These are phyloP conservation scores for Dromiciops gliroides DNA, from an alignment of 2,113 vertebrate genomes.

Conservation along the genomic window DNA sequence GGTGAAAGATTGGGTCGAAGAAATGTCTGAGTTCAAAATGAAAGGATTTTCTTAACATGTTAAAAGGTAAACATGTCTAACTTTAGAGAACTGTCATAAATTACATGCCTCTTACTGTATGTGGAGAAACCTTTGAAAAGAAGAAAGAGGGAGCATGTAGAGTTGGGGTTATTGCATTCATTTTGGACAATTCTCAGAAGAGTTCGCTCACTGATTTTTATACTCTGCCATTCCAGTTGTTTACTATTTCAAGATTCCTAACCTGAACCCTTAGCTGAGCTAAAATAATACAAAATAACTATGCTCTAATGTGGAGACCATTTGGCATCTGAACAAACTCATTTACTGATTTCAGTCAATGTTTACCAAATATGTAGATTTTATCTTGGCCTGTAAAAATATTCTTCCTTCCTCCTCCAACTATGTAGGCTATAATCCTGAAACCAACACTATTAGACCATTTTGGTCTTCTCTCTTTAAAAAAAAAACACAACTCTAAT, in stretches of 20 bases:
- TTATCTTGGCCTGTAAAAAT: not conserved
- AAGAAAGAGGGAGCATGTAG: not conserved
- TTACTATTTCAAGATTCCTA: not conserved
- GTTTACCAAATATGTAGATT: not conserved
- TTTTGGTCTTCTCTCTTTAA: not conserved
- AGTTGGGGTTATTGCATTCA: not conserved
- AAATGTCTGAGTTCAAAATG: constrained; percentile 60
- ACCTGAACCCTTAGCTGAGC: not conserved
- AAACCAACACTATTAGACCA: not conserved
- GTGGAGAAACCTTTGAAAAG: constrained; percentile 59
- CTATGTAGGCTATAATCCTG: not conserved
- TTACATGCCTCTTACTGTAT: constrained; percentile 52
- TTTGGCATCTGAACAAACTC: not conserved
- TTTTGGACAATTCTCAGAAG: not conserved
- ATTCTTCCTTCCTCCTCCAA: not conserved
- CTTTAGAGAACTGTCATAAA: constrained; percentile 74
- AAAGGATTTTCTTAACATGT: constrained; percentile 73
- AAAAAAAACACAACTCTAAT: not conserved
- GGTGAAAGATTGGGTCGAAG: constrained; percentile 68
- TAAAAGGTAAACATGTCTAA: constrained; percentile 77
- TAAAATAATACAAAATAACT: not conserved
- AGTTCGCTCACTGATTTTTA: not conserved
- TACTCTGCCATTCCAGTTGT: not conserved
- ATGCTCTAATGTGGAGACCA: not conserved
- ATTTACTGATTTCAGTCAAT: not conserved